Percentiles rank a stretch among this genome's conserved stretches.
These are phyloP conservation scores for Pelmatolapia mariae DNA, from an alignment of 2,113 vertebrate genomes.

Conservation along the genomic window DNA sequence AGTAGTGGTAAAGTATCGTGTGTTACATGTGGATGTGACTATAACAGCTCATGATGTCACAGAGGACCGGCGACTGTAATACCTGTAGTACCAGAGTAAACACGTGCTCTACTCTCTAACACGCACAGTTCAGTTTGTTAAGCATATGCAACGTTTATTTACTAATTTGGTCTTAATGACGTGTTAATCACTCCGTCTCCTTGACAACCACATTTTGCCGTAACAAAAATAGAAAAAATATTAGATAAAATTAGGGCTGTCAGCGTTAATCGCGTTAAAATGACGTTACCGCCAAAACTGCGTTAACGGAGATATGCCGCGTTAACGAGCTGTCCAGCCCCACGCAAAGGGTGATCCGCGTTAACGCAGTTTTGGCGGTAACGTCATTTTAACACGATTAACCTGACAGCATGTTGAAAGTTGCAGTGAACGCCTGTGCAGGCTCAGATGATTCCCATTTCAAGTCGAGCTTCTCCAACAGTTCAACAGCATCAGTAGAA, in stretches of 20 bases:
- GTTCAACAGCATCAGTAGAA: not conserved
- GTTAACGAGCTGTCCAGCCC: not conserved
- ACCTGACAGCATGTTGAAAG: not conserved
- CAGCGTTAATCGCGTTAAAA: not conserved
- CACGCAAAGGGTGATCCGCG: not conserved
- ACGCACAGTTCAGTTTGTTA: not conserved
- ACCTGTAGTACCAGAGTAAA: not conserved
- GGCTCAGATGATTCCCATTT: not conserved
- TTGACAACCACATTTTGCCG: not conserved
- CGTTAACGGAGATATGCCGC: no score
- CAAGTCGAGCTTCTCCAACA: not conserved
- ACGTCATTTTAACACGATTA: rapidly evolving
- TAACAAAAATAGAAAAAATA: not conserved
- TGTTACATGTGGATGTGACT: not conserved
- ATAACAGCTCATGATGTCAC: not conserved
- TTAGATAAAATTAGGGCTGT: not conserved
- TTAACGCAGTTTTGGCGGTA: not conserved
- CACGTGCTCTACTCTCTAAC: not conserved
- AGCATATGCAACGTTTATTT: not conserved
- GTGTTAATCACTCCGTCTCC: not conserved
- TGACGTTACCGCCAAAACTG: no score
- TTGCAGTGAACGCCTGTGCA: not conserved
- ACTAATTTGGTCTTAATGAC: not conserved
- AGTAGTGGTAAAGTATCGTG: no score
- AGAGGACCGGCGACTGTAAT: rapidly evolving